Evolutionary conservation across 2,888 invertebrate genomes (phyloP).

Genomic region (Lissocephala sabroskyi): DNA sequence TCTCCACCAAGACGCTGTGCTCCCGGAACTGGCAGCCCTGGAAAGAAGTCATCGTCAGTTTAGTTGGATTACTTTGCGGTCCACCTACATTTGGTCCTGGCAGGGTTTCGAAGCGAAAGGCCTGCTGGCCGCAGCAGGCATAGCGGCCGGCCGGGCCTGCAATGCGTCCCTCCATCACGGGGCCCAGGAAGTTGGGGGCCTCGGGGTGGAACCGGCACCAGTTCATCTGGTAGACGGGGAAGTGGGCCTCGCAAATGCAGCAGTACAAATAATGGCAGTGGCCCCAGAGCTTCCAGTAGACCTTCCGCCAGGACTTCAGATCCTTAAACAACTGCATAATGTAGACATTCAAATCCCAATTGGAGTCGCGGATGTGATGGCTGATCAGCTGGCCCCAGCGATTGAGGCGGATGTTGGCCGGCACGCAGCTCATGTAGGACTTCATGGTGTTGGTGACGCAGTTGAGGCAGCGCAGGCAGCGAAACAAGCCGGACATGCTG

Average conservation of each 20-base stretch:
- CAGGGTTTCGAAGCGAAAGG: slow-evolving; percentile 75
- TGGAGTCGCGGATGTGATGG: slow-evolving; percentile 80
- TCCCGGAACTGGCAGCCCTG: slow-evolving; percentile 84
- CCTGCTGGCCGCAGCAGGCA: slow-evolving; percentile 91
- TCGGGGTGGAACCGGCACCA: slow-evolving; percentile 90
- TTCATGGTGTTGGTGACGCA: slow-evolving; percentile 81
- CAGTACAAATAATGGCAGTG: slow-evolving; percentile 91
- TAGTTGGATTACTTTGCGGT: too few species aligned
- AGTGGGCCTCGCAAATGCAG: slow-evolving; percentile 83
- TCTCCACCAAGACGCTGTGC: slow-evolving; percentile 78
- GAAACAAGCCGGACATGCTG: slow-evolving; percentile 84
- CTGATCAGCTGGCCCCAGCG: slow-evolving; percentile 82
- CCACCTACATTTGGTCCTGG: slow-evolving; percentile 68
- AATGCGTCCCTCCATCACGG: slow-evolving; percentile 74
- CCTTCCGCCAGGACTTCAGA: slow-evolving; percentile 89
- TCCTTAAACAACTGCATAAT: slow-evolving; percentile 83
- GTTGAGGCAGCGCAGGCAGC: slow-evolving; percentile 82
- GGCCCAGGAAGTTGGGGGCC: slow-evolving; percentile 82
- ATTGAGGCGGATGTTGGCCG: slow-evolving; percentile 82
- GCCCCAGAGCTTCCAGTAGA: slow-evolving; percentile 96
- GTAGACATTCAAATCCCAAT: slow-evolving; percentile 88
- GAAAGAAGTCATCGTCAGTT: slow-evolving; percentile 1
- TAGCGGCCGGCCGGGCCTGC: slow-evolving; percentile 83
- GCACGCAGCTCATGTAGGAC: slow-evolving; percentile 81
- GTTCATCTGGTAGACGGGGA: slow-evolving; percentile 83